Base-by-base conservation (phyloP, 2,113 vertebrate species). In the Chlamydotis undulata region DNA sequence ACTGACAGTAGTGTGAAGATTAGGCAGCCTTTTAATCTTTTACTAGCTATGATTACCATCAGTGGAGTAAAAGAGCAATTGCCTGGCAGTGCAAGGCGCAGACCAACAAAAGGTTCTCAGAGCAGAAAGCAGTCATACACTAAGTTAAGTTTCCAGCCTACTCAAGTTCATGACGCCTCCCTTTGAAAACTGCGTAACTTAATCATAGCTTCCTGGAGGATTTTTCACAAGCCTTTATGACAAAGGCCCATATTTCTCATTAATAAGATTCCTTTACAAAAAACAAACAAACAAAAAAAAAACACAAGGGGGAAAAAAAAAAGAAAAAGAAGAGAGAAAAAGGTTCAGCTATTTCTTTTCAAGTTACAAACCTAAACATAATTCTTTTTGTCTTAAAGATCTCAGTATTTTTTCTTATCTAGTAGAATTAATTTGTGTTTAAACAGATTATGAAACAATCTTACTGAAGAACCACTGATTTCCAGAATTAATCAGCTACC, bases 1-100 rank as follows among this genome's bases (percentile, higher is more conserved):
- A 31, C 60, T 81, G 69, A 41, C 60, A 89, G 67, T 29, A 57
- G 52, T 45, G 60, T 35, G 87, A 95, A 87, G 92, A 96, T 95
- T 87, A 94, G 76, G 74, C 55, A 96, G 56, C n/a, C 37, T 84
- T 97, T 95, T 94, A 92, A 94, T 95, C 93, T 95, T 91, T 80
- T 56, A 64, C 87, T 81, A 94, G 60, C 55, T 75, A 18, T 68
- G 95, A 96, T 95, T 97, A 59, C 76, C 60, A 83, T 94, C 84
- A 83, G 64, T 76, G 47, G 61, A 85, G 41, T 57, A 91, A 94
- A 94, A 83, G 63, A 95, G 67, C 60, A 87, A 96, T 93, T 82
- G 61, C 65, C 43, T 87, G 41, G 37, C 61, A 35, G 75, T 49
- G 60, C 37, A 70, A 88, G 70, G 47, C 10, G 2, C 53, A 91